These are phyloP conservation scores for Oreochromis grahami DNA, from an alignment of 2,797 vertebrate species.

Conservation along the genomic window DNA sequence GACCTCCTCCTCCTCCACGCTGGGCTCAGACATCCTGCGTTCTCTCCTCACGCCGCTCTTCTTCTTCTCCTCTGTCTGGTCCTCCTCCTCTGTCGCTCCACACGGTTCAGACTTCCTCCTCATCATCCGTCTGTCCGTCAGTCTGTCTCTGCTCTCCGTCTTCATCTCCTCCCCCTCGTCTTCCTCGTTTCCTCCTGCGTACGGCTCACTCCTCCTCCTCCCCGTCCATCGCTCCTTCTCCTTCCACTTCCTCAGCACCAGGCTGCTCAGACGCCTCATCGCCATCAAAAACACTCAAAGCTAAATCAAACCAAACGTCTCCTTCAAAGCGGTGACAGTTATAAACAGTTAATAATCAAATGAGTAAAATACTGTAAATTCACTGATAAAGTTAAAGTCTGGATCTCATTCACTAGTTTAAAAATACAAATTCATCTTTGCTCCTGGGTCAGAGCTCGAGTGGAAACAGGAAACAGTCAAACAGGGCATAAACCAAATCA, in stretches of 20 bases:
- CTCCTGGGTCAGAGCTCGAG: neutral
- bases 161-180: neutral
- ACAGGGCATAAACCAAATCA: neutral
- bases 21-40: conserved; percentile 8
- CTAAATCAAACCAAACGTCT: fast-evolving
- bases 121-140: neutral
- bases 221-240: conserved; percentile 33
- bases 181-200: neutral
- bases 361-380: neutral
- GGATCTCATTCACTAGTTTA: neutral
- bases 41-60: neutral
- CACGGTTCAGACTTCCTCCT: conserved; percentile 49
- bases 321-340: neutral
- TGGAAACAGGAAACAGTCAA: neutral
- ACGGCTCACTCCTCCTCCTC: conserved; percentile 36
- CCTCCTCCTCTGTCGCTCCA: neutral
- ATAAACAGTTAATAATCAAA: neutral
- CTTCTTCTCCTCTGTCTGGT: neutral
- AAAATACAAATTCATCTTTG: neutral
- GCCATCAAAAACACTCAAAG: neutral
- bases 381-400: neutral
- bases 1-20: conserved; percentile 1
- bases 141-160: neutral
- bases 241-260: conserved; percentile 32
- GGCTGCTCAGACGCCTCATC: conserved; percentile 46